A percentile compares a stretch with the other conserved stretches of the same genome.
Conservation (phyloP, 2,113 vertebrate genomes). For the Sinocyclocheilus rhinocerous region DNA sequence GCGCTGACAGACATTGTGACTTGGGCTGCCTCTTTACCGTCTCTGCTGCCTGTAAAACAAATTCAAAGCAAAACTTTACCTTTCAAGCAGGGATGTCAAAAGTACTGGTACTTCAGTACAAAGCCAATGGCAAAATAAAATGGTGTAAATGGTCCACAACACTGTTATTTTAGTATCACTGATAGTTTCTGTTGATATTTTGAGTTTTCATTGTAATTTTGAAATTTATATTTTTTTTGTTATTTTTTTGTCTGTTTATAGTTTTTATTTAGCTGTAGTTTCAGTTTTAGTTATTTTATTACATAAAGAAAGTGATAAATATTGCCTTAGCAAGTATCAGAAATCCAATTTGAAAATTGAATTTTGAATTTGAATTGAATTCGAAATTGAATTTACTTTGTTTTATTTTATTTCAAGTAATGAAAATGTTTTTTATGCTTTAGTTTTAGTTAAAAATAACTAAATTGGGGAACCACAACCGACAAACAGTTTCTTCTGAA, state of each 20-base stretch:
- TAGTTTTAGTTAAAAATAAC: no score
- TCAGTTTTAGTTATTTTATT: neutral
- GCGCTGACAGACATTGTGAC: slow-evolving; percentile 91
- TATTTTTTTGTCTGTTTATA: neutral
- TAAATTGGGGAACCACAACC: no score
- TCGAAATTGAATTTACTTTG: no score
- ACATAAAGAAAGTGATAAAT: neutral
- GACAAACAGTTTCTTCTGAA: no score
- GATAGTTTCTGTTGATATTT: neutral
- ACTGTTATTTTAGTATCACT: neutral
- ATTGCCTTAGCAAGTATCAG: neutral
- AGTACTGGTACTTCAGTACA: neutral
- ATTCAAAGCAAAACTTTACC: neutral
- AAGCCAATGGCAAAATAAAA: neutral
- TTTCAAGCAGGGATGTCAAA: neutral
- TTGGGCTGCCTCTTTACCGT: slow-evolving; percentile 91
- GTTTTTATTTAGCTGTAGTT: neutral
- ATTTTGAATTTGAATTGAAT: no score
- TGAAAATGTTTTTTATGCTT: no score
- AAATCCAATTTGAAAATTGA: neutral
- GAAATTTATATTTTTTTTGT: neutral
- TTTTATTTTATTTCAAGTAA: no score
- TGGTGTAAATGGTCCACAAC: neutral
- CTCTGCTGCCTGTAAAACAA: slow-evolving; percentile 73
- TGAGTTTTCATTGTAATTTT: neutral